Conservation (phyloP, 1,140 invertebrate species). For the Brevipalpus yothersi region DNA sequence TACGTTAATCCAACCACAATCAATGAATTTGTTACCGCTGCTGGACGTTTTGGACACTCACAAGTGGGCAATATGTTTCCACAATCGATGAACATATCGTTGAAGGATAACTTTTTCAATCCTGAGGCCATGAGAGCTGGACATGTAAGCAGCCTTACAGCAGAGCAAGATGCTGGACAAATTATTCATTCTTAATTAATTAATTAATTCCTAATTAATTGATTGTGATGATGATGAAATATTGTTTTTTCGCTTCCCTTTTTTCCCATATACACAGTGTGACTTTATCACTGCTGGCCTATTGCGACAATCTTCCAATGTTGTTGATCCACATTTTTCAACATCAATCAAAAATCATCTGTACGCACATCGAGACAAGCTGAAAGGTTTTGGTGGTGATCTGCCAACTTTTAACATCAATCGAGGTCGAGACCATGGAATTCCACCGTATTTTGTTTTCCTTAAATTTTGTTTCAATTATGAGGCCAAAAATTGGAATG, state of each 20-base stretch:
- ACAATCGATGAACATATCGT: not conserved
- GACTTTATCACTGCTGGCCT: not conserved
- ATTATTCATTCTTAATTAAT: not conserved
- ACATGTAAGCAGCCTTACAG: not conserved
- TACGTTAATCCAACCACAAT: conserved; percentile 30
- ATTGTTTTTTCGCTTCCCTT: too few species aligned
- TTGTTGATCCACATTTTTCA: conserved; percentile 12
- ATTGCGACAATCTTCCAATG: not conserved
- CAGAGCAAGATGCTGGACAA: too few species aligned
- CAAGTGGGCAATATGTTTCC: conserved; percentile 26
- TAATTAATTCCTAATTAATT: not conserved
- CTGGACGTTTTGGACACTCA: conserved; percentile 79
- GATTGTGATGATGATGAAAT: too few species aligned
- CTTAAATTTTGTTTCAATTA: conserved; percentile 8
- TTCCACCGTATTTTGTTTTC: conserved; percentile 28
- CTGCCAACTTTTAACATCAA: conserved; percentile 20
- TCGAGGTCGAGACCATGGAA: conserved; percentile 22
- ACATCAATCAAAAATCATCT: conserved; percentile 62
- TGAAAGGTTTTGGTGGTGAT: conserved; percentile 15
- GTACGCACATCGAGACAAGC: conserved; percentile 19
- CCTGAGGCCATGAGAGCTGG: not conserved
- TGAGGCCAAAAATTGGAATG: conserved; percentile 20
- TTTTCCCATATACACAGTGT: not conserved
- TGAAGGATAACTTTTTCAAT: too few species aligned
- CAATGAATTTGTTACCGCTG: conserved; percentile 37